Base-by-base conservation (phyloP, 2,797 vertebrate species). In the Myotis vivesi region DNA sequence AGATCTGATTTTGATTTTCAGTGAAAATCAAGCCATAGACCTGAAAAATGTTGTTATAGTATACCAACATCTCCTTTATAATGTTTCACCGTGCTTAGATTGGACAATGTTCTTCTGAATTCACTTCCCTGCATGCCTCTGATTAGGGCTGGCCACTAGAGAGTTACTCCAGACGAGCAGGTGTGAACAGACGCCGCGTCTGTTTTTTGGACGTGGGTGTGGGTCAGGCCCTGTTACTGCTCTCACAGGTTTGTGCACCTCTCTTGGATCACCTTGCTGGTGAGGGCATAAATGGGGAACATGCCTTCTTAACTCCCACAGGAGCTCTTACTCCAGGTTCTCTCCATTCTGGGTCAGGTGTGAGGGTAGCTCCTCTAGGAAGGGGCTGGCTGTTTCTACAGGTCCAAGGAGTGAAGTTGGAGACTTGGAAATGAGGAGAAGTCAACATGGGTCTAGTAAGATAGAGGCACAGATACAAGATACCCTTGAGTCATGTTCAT, bases 11-110 rank as follows among this genome's bases (percentile, higher is more conserved):
- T 69, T 83, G 8, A 15, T 72, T 76, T 86, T 85, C 79, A 51
- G 28, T 85, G 3, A 73, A 92, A 95, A 93, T 68, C 28, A 73
- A 89, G 7, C 23, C 41, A 69, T 15, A 25, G 17, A 33, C 5
- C 11, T 23, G 12, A 51, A 86, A 38, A 51, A 5, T 30, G 12
- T 75, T 62, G 44, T 8, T 62, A 77, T 41, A 91, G 28, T 17
- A 66, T 73, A 36, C 8, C 23, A 49, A 28, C 4, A 85, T 79
- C 7, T 16, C 68, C 9, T 49, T 73, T 55, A 23, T 23, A 85
- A 73, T 57, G 28, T 62, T 87, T 88, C n/a, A 44, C 2, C 12
- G 77, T 87, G 7, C 4, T 89, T 62, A 49, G 80, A 25, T 22
- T 71, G 23, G 62, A 36, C 20, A 41, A 6, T 38, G 11, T 76